phyloP scores from a whole-genome alignment of 92 coral and sea anemone species.

The Bergia puertoricense region DNA sequence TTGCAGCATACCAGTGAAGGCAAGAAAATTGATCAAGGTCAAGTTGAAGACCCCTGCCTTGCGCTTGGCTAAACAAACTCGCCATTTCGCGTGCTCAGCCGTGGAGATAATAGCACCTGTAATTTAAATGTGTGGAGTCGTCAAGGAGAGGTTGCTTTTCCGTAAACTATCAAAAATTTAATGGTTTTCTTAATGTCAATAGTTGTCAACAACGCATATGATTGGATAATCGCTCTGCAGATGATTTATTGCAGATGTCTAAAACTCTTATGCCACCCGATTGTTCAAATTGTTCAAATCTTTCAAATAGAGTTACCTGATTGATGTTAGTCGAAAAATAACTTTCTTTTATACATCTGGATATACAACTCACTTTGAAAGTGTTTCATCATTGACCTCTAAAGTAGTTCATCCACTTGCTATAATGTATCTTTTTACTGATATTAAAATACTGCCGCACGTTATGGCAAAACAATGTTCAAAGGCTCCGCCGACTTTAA shows the following conservation, averaged over 20 bases:
- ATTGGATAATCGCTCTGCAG: constrained; percentile 16
- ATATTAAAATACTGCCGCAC: not conserved
- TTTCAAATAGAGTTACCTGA: not conserved
- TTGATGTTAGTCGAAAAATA: not conserved
- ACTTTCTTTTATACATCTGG: not conserved
- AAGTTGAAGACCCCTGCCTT: constrained; percentile 24
- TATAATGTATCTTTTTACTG: constrained; percentile 33
- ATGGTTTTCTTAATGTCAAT: not conserved
- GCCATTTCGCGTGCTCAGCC: constrained; percentile 32
- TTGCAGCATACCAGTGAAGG: constrained; percentile 23
- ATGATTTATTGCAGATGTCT: constrained; percentile 19
- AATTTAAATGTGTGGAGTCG: constrained; percentile 15
- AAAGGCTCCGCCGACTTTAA: constrained; percentile 22
- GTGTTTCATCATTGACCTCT: not conserved
- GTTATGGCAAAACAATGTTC: not conserved
- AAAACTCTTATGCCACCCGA: constrained; percentile 19
- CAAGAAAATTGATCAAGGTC: not conserved
- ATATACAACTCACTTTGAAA: not conserved
- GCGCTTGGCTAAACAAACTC: constrained; percentile 19
- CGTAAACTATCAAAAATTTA: constrained; percentile 44
- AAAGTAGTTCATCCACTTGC: not conserved
- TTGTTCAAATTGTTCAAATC: constrained; percentile 5
- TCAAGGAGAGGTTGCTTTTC: constrained; percentile 14
- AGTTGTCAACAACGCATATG: constrained; percentile 2
- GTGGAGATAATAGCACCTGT: constrained; percentile 39